Evolutionary conservation across 2,797 vertebrate species (phyloP).

Genomic region (Huso huso): DNA sequence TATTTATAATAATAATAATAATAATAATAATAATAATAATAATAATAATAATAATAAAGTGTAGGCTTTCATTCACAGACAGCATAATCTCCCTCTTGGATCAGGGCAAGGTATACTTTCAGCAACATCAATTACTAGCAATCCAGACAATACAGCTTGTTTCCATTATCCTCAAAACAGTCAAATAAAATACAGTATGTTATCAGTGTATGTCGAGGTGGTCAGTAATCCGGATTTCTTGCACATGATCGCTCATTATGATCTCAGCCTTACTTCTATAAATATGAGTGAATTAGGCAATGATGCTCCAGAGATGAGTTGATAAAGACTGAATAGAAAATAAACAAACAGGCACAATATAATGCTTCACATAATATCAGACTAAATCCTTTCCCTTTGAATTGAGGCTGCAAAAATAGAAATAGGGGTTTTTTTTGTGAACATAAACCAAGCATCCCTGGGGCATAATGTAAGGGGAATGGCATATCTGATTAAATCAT

Average conservation of each 20-base stretch:
- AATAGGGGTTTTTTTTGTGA: no score
- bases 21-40: constrained; percentile 6
- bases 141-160: not conserved
- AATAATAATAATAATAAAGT: constrained; percentile 2
- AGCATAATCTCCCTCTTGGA: constrained; percentile 4
- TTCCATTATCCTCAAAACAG: not conserved
- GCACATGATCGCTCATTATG: constrained; percentile 2
- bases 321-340: not conserved
- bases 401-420: no score
- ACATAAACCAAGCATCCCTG: no score
- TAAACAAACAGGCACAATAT: no score
- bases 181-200: not conserved
- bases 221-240: not conserved
- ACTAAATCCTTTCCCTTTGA: no score
- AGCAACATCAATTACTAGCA: not conserved
- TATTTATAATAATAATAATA: not conserved
- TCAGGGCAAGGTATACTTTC: constrained; percentile 4
- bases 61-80: constrained; percentile 11
- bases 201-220: no score
- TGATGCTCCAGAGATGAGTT: constrained; percentile 3
- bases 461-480: no score
- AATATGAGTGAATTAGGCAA: constrained; percentile 9
- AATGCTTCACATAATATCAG: no score
- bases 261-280: constrained; percentile 8
- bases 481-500: no score